Evolutionary conservation across 2,113 vertebrate genomes (phyloP).

Genomic region (Cygnus buccinator): DNA sequence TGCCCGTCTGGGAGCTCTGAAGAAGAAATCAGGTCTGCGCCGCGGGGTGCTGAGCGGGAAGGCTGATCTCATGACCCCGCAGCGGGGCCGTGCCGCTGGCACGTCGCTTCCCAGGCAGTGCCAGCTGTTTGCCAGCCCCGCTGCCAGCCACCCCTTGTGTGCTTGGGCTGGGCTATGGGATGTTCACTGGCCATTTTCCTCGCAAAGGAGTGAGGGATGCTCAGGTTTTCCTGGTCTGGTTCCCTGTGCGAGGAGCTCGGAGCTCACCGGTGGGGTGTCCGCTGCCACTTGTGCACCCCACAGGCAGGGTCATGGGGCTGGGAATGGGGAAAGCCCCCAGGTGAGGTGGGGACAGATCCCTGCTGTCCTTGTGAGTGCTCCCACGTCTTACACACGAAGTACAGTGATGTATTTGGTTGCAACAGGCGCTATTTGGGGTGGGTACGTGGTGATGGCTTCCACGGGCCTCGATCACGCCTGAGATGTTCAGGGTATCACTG

Average conservation of each 20-base stretch:
- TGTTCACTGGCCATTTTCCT: not conserved
- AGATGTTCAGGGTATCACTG: fast-evolving
- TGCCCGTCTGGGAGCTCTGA: not conserved
- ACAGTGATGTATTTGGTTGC: fast-evolving
- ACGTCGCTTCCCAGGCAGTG: not conserved
- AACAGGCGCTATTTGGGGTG: fast-evolving
- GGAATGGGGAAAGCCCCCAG: not conserved
- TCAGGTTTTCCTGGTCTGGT: not conserved
- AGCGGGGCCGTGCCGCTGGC: fast-evolving
- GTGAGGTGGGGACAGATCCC: not conserved
- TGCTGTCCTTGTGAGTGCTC: not conserved
- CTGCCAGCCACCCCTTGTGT: fast-evolving
- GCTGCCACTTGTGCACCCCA: not conserved
- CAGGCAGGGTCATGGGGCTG: not conserved
- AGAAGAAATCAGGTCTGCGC: fast-evolving
- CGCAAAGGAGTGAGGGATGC: too few species aligned
- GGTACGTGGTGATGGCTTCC: not conserved
- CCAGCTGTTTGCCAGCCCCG: not conserved
- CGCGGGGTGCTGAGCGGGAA: fast-evolving
- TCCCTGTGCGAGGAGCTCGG: fast-evolving
- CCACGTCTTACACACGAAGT: fast-evolving
- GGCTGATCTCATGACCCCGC: fast-evolving
- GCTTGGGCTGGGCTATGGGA: not conserved
- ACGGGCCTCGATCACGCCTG: fast-evolving
- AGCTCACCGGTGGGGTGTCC: fast-evolving